Percentiles rank a stretch among this genome's conserved stretches.
Conservation (phyloP, 2,797 vertebrate genomes). For the Megaceryle alcyon region DNA sequence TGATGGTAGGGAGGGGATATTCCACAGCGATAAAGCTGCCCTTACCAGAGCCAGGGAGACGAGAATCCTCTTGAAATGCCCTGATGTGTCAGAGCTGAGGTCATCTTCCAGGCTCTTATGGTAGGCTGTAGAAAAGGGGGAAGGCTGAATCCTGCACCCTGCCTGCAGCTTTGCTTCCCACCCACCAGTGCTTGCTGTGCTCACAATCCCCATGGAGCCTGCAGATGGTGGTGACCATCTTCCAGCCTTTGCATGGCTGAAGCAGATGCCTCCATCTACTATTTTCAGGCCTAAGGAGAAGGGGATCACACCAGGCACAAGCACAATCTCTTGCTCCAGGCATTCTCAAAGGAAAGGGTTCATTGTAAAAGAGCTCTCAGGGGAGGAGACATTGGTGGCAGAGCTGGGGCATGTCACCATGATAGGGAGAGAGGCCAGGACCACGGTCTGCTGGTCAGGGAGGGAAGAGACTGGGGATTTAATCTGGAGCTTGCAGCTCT, state of each 20-base stretch:
- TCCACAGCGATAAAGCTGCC: neutral
- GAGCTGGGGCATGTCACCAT: neutral
- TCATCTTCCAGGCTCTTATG: constrained; percentile 90
- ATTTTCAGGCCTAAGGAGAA: neutral
- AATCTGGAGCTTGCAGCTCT: neutral
- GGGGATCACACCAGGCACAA: neutral
- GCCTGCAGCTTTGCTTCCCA: neutral
- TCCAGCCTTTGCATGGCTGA: neutral
- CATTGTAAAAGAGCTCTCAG: neutral
- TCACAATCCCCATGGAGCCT: fast-evolving
- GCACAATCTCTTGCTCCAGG: neutral
- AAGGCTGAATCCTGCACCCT: neutral
- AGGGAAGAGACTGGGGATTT: neutral
- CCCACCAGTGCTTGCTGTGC: neutral
- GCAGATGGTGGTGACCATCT: neutral
- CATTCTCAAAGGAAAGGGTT: neutral
- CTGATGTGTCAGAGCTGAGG: constrained; percentile 92
- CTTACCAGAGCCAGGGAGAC: constrained; percentile 91
- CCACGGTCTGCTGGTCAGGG: fast-evolving
- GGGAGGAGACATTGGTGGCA: neutral
- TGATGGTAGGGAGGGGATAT: neutral
- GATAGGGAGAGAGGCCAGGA: neutral
- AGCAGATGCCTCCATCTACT: neutral
- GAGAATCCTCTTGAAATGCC: constrained; percentile 92
- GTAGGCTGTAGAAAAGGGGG: constrained; percentile 81